Conservation (phyloP, 2,797 vertebrate species). For the Microctenopoma lineatum region DNA sequence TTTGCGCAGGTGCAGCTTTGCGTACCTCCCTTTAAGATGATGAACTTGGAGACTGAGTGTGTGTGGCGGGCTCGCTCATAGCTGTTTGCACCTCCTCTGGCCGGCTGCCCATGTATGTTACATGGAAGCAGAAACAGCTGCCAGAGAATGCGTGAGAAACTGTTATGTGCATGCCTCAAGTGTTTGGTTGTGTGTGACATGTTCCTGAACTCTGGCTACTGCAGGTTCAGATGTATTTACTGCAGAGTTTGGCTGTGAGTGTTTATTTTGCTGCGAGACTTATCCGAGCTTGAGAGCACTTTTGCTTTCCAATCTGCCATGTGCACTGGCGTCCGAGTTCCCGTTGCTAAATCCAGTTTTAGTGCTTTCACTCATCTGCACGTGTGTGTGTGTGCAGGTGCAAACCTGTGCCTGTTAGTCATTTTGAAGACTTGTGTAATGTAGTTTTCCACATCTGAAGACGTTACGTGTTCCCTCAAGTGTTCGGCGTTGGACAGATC, state of each 20-base stretch:
- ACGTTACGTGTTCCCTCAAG: neutral
- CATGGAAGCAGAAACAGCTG: constrained; percentile 15
- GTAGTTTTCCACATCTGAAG: neutral
- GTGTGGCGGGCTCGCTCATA: constrained; percentile 22
- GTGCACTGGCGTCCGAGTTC: neutral
- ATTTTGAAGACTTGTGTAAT: neutral
- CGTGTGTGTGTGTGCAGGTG: neutral
- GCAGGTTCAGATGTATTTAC: constrained; percentile 5
- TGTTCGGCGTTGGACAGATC: neutral
- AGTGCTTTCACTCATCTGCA: neutral
- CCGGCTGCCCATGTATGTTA: neutral
- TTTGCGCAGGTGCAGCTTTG: constrained; percentile 5
- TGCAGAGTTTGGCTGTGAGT: constrained; percentile 8
- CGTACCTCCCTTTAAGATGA: neutral
- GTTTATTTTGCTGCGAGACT: constrained; percentile 3
- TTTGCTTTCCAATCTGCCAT: neutral
- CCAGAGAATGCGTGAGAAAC: constrained; percentile 8
- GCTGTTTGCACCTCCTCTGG: constrained; percentile 9
- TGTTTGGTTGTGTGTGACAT: constrained; percentile 14
- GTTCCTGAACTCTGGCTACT: constrained; percentile 38
- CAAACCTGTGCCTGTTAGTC: neutral
- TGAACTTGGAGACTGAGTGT: neutral
- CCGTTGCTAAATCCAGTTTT: neutral
- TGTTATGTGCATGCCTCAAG: constrained; percentile 5
- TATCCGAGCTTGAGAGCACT: neutral